Base-by-base conservation (phyloP, 2,797 vertebrate genomes). In the Percopsis omiscomaycus region DNA sequence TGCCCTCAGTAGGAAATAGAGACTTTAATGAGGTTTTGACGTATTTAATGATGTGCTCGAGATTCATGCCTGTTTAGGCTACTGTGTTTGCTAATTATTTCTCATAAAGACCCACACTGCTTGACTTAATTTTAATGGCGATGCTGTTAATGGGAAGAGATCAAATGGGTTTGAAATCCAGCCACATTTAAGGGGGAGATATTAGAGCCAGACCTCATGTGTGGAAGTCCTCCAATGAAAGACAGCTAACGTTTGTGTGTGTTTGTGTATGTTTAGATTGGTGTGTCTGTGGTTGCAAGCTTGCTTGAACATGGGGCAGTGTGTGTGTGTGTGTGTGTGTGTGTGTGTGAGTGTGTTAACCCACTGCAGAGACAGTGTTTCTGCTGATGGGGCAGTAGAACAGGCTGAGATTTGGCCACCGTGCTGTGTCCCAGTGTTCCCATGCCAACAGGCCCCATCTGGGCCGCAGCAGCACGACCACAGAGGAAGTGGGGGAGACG, bases 401-500 rank as follows among this genome's bases (percentile, higher is more conserved):
- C 61, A 58, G 71, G 66, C 70, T 82, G 27, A n/a, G 48, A 55
- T 73, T 70, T 30, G 49, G 66, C 71, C 67, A 54, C 72, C 81
- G 78, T 22, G 67, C 82, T 78, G 81, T 0, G 76, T 81, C 77
- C 60, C 73, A 83, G 71, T 67, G 75, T 77, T 84, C 81, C 75
- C 27, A 4, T 73, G 75, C 68, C 75, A 79, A 78, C 54, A 48
- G 75, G 69, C 64, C 69, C 85, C 84, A 84, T 86, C 80, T 85
- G 88, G 71, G 68, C 46, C 32, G 71, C 84, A 83, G 76, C 59
- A 69, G 75, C 55, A 57, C 71, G 62, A 72, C 60, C 49, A 54
- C 58, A 69, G 77, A 88, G 86, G 88, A 89, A 90, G 84, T 75
- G 5, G 0, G 46, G 68, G 72, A 89, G 88, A 88, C 79, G 1